Base-by-base conservation (phyloP, 2,888 invertebrate genomes). In the Podabrus alpinus region DNA sequence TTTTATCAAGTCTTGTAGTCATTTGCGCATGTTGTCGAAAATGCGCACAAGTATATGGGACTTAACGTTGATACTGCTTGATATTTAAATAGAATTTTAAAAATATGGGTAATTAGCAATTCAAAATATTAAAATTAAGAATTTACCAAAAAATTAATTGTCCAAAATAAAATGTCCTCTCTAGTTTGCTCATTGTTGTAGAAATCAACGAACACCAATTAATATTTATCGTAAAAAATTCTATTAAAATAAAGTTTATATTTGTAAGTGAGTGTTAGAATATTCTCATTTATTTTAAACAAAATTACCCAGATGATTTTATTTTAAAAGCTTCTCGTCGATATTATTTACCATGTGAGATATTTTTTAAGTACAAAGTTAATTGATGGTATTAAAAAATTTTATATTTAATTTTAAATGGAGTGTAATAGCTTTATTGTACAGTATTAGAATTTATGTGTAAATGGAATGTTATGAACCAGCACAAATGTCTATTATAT, bases 401-500 rank as follows among this genome's bases (percentile, higher is more conserved):
- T 66, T 45, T 66, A 21, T 59, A 60, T 69, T 69, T 60, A 21
- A 21, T 59, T 15, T 68, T 67, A 61, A 17, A 15, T 71, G 60
- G 19, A 69, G 60, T 73, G 72, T 75, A 68, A 67, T 73, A 67
- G 73, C 70, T 76, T 67, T 74, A 73, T 74, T 76, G 74, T 76
- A 76, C 76, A 76, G 76, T 73, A 76, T 73, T 76, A 74, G 76
- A 76, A 71, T 76, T 71, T 76, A 74, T 73, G 74, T 74, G 76
- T 76, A 74, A 76, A 74, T 76, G 72, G 74, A 74, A 74, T 74
- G 73, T 76, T 73, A 76, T 15, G 70, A 71, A 72, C 59, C 66
- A 76, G 71, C 69, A 72, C 76, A 76, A 72, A 76, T 76, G 74
- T 74, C 74, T 76, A 74, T 74, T 76, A 74, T 68, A 73, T 76